Base-by-base conservation (phyloP, 2,113 vertebrate species). In the Colossoma macropomum region DNA sequence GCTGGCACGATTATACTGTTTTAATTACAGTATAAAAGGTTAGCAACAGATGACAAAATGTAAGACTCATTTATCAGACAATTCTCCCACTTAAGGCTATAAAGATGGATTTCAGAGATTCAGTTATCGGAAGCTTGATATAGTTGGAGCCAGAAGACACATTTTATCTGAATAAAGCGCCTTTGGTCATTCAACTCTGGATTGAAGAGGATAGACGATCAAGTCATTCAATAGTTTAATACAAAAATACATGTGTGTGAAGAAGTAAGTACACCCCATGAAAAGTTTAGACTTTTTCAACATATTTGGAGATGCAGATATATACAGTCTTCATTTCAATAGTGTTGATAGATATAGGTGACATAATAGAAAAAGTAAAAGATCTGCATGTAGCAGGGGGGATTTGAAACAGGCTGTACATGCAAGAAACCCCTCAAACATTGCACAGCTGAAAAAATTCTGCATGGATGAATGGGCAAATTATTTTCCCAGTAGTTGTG, bases 21-120 rank as follows among this genome's bases (percentile, higher is more conserved):
- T 91, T 89, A 90, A 90, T 89, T 88, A 75, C n/a, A 81, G 30
- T 45, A 48, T 75, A 54, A 79, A 83, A 75, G 56, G 34, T 25
- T 71, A 60, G 45, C 68, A 75, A 75, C 85, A 76, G 88, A 78
- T 38, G 74, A 87, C 63, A 80, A 56, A 75, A 38, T 45, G 48
- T 69, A 77, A 68, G 52, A 83, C 73, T 86, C 21, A 79, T 86
- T 84, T 72, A 48, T 73, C 27, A 13, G 10, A 73, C 66, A 56
- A 34, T 81, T 77, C 66, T 28, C 45, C 75, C 63, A 62, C 41
- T 59, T 41, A 41, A 50, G 69, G 62, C 59, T 68, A 30, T 34
- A 41, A 30, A 78, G 48, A 74, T 41, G 21, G 19, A 50, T 71
- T 25, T 41, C 34, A 25, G 41, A 70, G 56, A 17, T n/a, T 62